Evolutionary conservation across 2,797 vertebrate species (phyloP), one percentile per base, ranked within the genome.

Genomic region (Mastacembelus armatus): DNA sequence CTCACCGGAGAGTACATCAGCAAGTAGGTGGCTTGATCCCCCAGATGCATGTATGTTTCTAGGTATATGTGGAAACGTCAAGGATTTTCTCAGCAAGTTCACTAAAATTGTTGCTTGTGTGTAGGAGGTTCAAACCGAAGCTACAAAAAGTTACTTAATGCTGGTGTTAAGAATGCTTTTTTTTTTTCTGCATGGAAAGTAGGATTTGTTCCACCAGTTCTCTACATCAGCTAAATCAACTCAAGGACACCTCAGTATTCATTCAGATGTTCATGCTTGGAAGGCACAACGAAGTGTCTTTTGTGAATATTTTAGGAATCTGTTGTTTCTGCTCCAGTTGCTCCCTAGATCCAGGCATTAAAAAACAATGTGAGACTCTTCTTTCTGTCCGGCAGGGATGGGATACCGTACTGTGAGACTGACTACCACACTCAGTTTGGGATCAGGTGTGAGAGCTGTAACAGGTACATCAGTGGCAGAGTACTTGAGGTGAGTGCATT

Each of bases 1-100:
- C 95, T 98, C 74, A 98, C 97, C 0, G 96, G 95, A 65, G 97
- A 98, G 80, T 98, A 98, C 92, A 98, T 98, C 93, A 97, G 96
- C 96, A 98, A 97, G 96, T 98, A 92, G 75, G 96, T 94, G 66
- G 38, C 40, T 57, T 35, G 2, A 62, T 54, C 33, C 43, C 35
- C 10, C 33, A 0, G 61, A 47, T 33, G 21, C 21, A 4, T n/a
- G n/a, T n/a, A n/a, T n/a, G 2, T 33, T 24, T 54, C 21, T 27
- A 22, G 16, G 12, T 33, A 36, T 24, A 27, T 35, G 58, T 61
- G 21, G 42, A 36, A 38, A 43, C 45, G 66, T 44, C n/a, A 42
- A 32, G 49, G 2, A 15, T 29, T 36, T 43, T 49, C 19, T 36
- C 5, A 19, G 52, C 30, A 8, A 1, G 35, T 45, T 16, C 47